Percentiles rank a stretch among this genome's conserved stretches.
Evolutionary conservation across 2,113 vertebrate genomes (phyloP).

Genomic region (Gorilla gorilla): DNA sequence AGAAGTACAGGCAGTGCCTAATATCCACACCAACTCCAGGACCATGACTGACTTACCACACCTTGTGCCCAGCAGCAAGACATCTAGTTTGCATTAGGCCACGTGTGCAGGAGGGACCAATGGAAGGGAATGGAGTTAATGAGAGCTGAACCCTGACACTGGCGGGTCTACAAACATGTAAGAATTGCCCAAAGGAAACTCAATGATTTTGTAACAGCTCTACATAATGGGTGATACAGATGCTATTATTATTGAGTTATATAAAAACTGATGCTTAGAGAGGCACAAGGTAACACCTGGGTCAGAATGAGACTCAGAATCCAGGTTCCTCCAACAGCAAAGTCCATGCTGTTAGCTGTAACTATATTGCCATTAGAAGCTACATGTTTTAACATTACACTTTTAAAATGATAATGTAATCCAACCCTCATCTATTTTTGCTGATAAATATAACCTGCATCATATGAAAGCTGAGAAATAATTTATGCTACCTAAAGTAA

Average conservation of each 20-base stretch:
- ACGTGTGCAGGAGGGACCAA: fast-evolving
- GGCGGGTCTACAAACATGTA: too few species aligned
- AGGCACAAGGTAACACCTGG: neutral
- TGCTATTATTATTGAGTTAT: neutral
- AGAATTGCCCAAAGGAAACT: neutral
- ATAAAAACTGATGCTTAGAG: neutral
- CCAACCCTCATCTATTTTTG: neutral
- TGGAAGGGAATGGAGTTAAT: neutral
- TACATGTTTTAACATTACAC: neutral
- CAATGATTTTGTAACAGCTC: neutral
- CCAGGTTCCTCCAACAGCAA: neutral
- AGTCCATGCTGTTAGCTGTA: neutral
- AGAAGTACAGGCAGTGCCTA: fast-evolving
- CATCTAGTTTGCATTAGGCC: neutral
- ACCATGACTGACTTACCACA: too few species aligned
- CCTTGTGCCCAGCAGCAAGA: neutral
- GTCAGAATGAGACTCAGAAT: neutral
- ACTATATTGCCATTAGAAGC: neutral
- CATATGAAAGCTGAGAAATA: neutral
- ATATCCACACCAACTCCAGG: neutral
- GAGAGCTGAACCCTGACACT: neutral
- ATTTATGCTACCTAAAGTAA: neutral
- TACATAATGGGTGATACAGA: neutral
- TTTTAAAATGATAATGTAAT: neutral
- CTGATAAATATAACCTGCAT: neutral